Evolutionary conservation across 2,888 invertebrate genomes (phyloP).

Genomic region (Nephrotoma appendiculata): DNA sequence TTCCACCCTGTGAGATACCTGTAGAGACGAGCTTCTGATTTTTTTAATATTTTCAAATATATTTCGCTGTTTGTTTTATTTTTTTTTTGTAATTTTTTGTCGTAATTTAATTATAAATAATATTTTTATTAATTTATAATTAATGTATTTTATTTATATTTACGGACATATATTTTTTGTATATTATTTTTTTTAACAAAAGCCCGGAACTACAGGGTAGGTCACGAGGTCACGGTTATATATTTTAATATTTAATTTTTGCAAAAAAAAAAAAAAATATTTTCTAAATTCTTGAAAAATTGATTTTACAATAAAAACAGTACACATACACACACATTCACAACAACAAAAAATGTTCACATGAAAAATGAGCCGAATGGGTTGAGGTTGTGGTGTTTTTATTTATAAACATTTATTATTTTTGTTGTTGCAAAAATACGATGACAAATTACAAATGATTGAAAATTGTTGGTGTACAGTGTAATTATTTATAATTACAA

Average conservation of each 20-base stretch:
- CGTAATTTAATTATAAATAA: background rate
- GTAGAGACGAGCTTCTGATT: slow-evolving; percentile 99
- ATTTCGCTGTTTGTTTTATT: background rate
- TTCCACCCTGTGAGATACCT: slow-evolving; percentile 91
- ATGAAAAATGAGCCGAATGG: background rate
- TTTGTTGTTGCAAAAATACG: background rate
- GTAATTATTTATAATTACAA: background rate
- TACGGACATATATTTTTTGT: too few relatives aligned
- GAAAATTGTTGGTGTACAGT: background rate
- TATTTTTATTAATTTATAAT: background rate
- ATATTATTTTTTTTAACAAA: slow-evolving; percentile 54
- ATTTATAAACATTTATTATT: background rate
- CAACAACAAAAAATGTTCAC: background rate
- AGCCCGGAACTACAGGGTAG: slow-evolving; percentile 99
- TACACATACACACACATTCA: background rate
- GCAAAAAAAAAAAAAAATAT: background rate
- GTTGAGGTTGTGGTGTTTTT: background rate
- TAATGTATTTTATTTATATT: background rate
- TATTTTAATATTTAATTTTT: background rate
- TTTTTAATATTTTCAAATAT: slow-evolving; percentile 43
- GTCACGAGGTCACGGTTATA: slow-evolving; percentile 59
- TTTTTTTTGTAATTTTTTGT: background rate
- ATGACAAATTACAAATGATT: background rate
- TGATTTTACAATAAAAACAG: background rate
- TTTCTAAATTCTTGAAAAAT: background rate